These are phyloP conservation scores for Odobenus rosmarus DNA, from an alignment of 2,113 vertebrate species.

Conservation along the genomic window DNA sequence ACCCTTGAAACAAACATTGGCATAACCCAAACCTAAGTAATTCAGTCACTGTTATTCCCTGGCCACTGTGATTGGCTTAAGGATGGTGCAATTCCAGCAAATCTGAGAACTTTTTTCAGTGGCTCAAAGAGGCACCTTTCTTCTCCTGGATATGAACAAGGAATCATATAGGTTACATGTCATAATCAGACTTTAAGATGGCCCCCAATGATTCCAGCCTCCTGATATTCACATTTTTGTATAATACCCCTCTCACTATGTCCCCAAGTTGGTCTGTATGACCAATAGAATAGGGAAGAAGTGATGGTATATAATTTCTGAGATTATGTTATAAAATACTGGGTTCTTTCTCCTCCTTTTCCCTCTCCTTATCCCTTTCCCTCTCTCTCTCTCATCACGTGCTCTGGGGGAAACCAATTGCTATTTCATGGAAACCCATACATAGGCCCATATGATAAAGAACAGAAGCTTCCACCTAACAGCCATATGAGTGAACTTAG, in stretches of 20 bases:
- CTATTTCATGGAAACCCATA: neutral
- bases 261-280: neutral
- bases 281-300: neutral
- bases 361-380: too few species aligned
- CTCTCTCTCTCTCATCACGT: neutral
- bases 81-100: neutral
- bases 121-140: neutral
- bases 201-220: neutral
- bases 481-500: neutral
- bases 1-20: neutral
- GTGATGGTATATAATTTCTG: neutral
- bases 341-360: neutral
- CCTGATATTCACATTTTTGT: neutral
- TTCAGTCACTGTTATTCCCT: neutral
- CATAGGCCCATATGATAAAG: neutral
- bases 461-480: neutral
- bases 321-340: slow-evolving; percentile 19
- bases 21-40: neutral
- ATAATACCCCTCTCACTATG: neutral
- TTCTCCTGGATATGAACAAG: neutral
- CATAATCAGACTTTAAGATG: neutral
- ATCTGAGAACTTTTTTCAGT: neutral
- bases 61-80: neutral
- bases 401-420: neutral
- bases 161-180: neutral